Base-by-base conservation (phyloP, 1,140 invertebrate species). In the Temnothorax nylanderi region DNA sequence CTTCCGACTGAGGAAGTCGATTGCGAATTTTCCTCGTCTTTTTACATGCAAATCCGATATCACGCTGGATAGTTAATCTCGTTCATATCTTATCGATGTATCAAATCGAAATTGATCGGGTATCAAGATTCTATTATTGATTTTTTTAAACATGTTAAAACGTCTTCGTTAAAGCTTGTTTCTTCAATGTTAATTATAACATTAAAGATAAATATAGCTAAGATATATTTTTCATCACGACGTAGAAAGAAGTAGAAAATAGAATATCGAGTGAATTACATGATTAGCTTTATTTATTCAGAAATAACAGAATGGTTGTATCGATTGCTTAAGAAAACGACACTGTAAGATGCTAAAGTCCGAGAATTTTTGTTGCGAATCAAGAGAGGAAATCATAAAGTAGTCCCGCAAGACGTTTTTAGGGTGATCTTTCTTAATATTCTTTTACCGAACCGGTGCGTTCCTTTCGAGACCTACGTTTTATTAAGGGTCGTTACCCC, bases 401-500 rank as follows among this genome's bases (percentile, higher is more conserved):
- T 88, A 81, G 85, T 85, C 32, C 34, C 21, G n/a, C 62, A 84
- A 86, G 87, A 88, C 60, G 37, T 75, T 41, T 84, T 49, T 62
- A 34, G 21, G 47, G 37, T 60, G 58, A 75, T 85, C 62, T 81
- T 89, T 75, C 85, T 86, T 91, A 87, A 88, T 75, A 62, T 49
- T 88, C 76, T 91, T 91, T 89, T 67, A 85, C 86, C 88, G 86
- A 86, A 44, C 32, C 60, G 65, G 65, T 62, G 82, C 67, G 67
- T 75, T 75, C 62, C 76, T 67, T 71, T 88, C 77, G 85, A 76
- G 82, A 74, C 41, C 88, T 90, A 90, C 91, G 92, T 91, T 81
- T 94, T 93, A 93, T 94, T 93, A 94, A 93, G 91, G 92, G 91
- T 91, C 91, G 91, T 90, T 93, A 91, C 85, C 87, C 90, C 92